These are phyloP conservation scores for Athalia cordata DNA, from an alignment of 2,888 invertebrate genomes.

Conservation along the genomic window DNA sequence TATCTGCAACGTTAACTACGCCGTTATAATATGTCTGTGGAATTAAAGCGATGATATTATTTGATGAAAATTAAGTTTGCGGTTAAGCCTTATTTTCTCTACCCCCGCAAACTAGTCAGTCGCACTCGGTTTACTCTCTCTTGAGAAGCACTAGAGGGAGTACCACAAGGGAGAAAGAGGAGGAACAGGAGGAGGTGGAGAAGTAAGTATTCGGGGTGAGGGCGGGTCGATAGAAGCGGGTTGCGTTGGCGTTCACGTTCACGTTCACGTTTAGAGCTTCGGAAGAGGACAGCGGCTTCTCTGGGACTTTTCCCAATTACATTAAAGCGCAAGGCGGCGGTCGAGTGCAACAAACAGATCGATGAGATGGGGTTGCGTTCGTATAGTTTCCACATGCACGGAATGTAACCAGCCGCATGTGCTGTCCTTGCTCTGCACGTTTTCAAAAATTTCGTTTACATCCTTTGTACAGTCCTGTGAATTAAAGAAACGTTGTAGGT, in stretches of 20 bases:
- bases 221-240: slow-evolving; percentile 69
- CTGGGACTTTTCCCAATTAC: slow-evolving; percentile 42
- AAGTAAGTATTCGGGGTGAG: slow-evolving; percentile 49
- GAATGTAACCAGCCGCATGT: background rate
- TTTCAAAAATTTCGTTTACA: too few species aligned
- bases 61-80: too few species aligned
- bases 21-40: too few species aligned
- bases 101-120: too few species aligned
- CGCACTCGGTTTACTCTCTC: background rate
- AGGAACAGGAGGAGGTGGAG: background rate
- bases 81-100: too few species aligned
- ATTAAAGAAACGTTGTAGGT: too few species aligned
- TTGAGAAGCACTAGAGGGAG: background rate
- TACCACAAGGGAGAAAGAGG: background rate
- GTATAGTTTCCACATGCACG: too few species aligned
- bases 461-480: too few species aligned
- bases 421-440: background rate
- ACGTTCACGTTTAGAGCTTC: slow-evolving; percentile 47
- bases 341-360: slow-evolving; percentile 46
- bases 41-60: too few species aligned
- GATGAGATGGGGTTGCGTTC: background rate
- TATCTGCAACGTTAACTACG: too few species aligned
- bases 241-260: slow-evolving; percentile 34
- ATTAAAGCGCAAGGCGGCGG: slow-evolving; percentile 41
- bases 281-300: slow-evolving; percentile 46